Evolutionary conservation across 2,888 invertebrate genomes (phyloP).

Genomic region (Noctua pronuba): DNA sequence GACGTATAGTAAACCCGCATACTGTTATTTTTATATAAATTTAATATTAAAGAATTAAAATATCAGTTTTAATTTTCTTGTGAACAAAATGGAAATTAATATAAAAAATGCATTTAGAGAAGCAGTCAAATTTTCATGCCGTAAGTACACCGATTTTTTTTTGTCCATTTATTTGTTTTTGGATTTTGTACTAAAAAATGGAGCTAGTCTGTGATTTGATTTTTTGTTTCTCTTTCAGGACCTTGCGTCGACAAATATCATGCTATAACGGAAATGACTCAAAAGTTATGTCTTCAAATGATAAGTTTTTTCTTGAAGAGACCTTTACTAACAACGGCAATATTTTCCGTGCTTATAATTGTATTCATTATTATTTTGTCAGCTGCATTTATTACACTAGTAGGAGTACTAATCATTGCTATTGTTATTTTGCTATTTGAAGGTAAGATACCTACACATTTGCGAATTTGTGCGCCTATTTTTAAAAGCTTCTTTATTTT

Average conservation of each 20-base stretch:
- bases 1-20: background rate
- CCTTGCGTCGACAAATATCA: conserved; percentile 58
- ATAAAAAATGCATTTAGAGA: conserved; percentile 77
- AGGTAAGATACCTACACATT: conserved; percentile 71
- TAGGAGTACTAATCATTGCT: conserved; percentile 68
- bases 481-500: background rate
- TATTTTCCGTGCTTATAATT: conserved; percentile 62
- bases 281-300: conserved; percentile 26
- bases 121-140: conserved; percentile 71
- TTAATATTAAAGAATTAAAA: background rate
- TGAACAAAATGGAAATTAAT: conserved; percentile 78
- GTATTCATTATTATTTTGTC: conserved; percentile 65
- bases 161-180: background rate
- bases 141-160: conserved; percentile 67
- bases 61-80: background rate
- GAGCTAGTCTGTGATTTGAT: background rate
- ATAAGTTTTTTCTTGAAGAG: conserved; percentile 62
- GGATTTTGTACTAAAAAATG: no score
- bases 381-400: conserved; percentile 64
- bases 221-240: conserved; percentile 65
- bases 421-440: conserved; percentile 74
- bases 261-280: conserved; percentile 46
- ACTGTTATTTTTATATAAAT: background rate
- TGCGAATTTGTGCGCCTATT: background rate
- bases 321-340: conserved; percentile 74